phyloP scores from a whole-genome alignment of 1,140 invertebrate genomes.

The Polypedilum vanderplanki region DNA sequence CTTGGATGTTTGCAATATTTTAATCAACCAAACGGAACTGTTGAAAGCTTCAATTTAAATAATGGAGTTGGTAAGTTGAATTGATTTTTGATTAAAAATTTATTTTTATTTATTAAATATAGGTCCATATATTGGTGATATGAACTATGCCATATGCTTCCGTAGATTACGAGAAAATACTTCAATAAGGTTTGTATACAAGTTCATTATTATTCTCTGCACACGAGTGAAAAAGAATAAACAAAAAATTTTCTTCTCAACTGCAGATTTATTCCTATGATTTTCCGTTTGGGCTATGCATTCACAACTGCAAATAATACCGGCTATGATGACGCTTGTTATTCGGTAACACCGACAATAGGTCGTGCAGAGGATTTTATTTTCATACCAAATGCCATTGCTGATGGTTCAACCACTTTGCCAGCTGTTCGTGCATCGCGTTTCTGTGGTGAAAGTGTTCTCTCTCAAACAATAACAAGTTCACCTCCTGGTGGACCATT shows the following conservation, averaged over 20 bases:
- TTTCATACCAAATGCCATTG: slow-evolving; percentile 48
- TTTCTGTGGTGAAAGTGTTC: slow-evolving; percentile 14
- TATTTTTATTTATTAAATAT: not conserved
- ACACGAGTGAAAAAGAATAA: not conserved
- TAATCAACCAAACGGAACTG: slow-evolving; percentile 48
- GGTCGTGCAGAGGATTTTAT: slow-evolving; percentile 46
- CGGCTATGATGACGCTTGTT: slow-evolving; percentile 36
- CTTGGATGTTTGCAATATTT: slow-evolving; percentile 58
- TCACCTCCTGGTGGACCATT: slow-evolving; percentile 44
- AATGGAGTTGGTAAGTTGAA: slow-evolving; percentile 44
- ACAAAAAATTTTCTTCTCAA: not conserved
- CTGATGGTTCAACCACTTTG: slow-evolving; percentile 32
- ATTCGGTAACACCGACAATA: slow-evolving; percentile 34
- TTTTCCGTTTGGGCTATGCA: slow-evolving; percentile 34
- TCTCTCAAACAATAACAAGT: slow-evolving; percentile 35
- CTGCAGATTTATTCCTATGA: not conserved
- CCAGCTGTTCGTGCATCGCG: slow-evolving; percentile 36
- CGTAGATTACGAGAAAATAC: slow-evolving; percentile 35
- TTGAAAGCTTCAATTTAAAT: slow-evolving; percentile 58
- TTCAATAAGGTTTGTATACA: slow-evolving; percentile 37
- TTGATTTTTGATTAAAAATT: slow-evolving; percentile 33
- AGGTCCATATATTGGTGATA: slow-evolving; percentile 36
- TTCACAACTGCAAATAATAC: slow-evolving; percentile 36
- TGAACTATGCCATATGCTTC: slow-evolving; percentile 47
- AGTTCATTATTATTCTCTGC: not conserved